Conservation (phyloP, 2,113 vertebrate genomes). For the Casuarius casuarius region DNA sequence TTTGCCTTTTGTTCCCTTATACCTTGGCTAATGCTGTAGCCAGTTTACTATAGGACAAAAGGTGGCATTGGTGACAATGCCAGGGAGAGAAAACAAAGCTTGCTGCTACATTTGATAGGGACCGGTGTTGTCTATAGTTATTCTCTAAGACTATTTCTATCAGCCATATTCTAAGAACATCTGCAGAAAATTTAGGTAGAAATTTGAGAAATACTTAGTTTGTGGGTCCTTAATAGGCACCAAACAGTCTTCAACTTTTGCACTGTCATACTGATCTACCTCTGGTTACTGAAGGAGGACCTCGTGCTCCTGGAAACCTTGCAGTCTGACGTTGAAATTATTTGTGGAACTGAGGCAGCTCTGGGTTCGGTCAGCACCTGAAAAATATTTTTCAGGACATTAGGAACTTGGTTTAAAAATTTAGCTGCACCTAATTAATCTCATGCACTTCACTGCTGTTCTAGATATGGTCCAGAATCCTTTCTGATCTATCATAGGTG, state of each 20-base stretch:
- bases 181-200: background rate
- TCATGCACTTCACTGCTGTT: background rate
- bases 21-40: background rate
- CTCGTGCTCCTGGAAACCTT: background rate
- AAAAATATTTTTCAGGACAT: background rate
- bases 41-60: background rate
- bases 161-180: background rate
- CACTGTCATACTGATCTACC: background rate
- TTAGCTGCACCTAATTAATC: background rate
- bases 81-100: background rate
- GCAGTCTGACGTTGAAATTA: background rate
- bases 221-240: background rate
- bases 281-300: background rate
- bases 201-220: background rate
- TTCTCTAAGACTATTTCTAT: background rate
- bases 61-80: background rate
- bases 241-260: background rate
- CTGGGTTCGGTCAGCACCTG: background rate
- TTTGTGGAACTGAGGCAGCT: background rate
- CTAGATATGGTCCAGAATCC: background rate
- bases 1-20: background rate
- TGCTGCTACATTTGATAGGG: background rate
- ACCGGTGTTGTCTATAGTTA: background rate
- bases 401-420: background rate
- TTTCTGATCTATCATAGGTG: background rate